Base-by-base conservation (phyloP, 1,140 invertebrate genomes). In the Diploscapter pachys region DNA sequence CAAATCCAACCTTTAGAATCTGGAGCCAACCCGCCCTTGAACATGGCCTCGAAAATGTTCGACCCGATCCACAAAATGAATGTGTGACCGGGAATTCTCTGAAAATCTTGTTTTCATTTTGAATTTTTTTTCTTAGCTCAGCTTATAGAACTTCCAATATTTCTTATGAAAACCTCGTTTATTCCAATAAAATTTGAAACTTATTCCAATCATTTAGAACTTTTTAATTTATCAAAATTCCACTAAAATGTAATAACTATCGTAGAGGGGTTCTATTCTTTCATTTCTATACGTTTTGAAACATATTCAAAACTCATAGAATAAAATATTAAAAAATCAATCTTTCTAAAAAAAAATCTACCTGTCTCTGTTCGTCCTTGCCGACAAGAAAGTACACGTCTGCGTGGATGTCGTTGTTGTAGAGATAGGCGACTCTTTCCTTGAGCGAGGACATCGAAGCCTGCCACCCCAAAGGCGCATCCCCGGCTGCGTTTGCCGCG, bases 41-140 rank as follows among this genome's bases (percentile, higher is more conserved):
- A 93, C 91, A 93, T 93, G 5, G 92, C 92, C 87, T 93, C 92
- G 86, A 93, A 93, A 3, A 93, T 92, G 3, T 91, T 91, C 86
- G 91, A 92, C 5, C 92, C 92, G 61, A 92, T 91, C 4, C 91
- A 91, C 5, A 94, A 85, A 3, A 94, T 90, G 86, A 93, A 91
- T 85, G 92, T 93, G 81, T 94, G 93, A 3, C 92, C 92, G 3
- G 92, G 92, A 78, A 93, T 91, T 59, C 90, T 87, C 81, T 91
- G 90, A 66, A 90, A 89, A 62, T 6, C n/a, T n/a, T 11, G 57
- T 31, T 31, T 31, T 31, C 31, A n/a, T n/a, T n/a, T n/a, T n/a
- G n/a, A n/a, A n/a, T n/a, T n/a, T n/a, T n/a, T n/a, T n/a, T n/a
- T 31, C 1, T 31, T 31, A 31, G 31, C 0, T 31, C 31, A 31